Base-by-base conservation (phyloP, 2,797 vertebrate species). In the Halcyon badia region DNA sequence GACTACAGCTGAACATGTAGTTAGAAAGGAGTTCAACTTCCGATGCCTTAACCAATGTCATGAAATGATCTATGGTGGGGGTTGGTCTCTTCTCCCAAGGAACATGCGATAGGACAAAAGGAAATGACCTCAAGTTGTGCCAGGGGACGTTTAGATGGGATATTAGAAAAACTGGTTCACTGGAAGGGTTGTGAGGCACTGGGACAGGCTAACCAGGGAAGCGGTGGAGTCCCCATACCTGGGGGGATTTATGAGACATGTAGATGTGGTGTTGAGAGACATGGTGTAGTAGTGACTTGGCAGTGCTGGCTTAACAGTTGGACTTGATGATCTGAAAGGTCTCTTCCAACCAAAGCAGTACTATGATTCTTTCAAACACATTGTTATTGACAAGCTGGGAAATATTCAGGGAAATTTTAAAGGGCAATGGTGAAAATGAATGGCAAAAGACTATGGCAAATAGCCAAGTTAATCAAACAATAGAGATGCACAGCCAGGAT, bases 31-130 rank as follows among this genome's bases (percentile, higher is more conserved):
- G 28, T 7, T 52, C 48, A 73, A 3, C 51, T 28, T 10, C 51
- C 49, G 42, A n/a, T 62, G 33, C 4, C 22, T 71, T 7, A 60
- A 30, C 28, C 24, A 35, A 68, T 13, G 4, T 26, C 90, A 46
- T 1, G 1, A 41, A 37, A 56, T 7, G 4, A 46, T 18, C 60
- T 4, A 13, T 5, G 18, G 54, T n/a, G 12, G 20, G n/a, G 31
- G n/a, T 33, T 5, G 11, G n/a, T 57, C n/a, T n/a, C 31, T 57
- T 14, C 56, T 33, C 56, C 31, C 31, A 57, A 14, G 54, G 20
- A 57, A 33, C 8, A 57, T 33, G 56, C 5, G 12, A n/a, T 22
- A 57, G 56, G 13, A 57, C 8, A 22, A 13, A 21, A 57, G 13
- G 12, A 57, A 57, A 57, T 14, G 7, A 20, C n/a, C 54, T n/a